Evolutionary conservation across 2,113 vertebrate genomes (phyloP), one percentile per base, ranked within the genome.

Genomic region (Rhinopomastus cyanomelas): DNA sequence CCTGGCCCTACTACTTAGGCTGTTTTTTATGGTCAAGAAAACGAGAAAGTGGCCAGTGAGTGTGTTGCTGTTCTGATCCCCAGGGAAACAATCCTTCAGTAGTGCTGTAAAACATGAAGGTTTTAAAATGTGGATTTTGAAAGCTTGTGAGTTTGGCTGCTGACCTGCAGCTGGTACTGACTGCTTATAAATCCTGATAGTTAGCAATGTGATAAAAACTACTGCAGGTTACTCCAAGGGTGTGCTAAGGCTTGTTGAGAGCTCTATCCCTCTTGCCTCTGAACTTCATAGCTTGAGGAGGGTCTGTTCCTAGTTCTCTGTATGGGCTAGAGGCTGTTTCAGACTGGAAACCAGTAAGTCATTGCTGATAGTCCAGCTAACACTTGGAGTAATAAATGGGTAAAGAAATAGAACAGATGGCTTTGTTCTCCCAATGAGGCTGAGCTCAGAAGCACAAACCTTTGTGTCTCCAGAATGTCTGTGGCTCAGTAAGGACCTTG

Each of bases 361-460:
- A 73, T 26, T 17, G 76, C 51, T 56, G 51, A 69, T 83, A 36
- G 25, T 83, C 23, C 14, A 16, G 46, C 25, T 66, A 36, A 53
- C 68, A 5, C 59, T 78, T 78, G 16, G 26, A 5, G 51, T 39
- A 49, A 66, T 73, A 61, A 82, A 61, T 29, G 23, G 15, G 19
- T n/a, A 52, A 76, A 74, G 71, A 44, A 60, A 42, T 10, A 12
- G 1, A 85, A n/a, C 0, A 3, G 19, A 4, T 5, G 6, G 2
- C 37, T 12, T 25, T 23, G 27, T 61, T 85, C 34, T 37, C 15
- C 16, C 29, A 73, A 20, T 12, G n/a, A 56, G 46, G 66, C 59
- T 37, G 55, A 34, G 18, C 32, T 14, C 34, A 27, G 26, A 14
- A 29, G 16, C 1, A 21, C 16, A 48, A 80, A 21, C 46, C 21